Evolutionary conservation across 2,113 vertebrate genomes (phyloP).

Genomic region (Anoura caudifer): DNA sequence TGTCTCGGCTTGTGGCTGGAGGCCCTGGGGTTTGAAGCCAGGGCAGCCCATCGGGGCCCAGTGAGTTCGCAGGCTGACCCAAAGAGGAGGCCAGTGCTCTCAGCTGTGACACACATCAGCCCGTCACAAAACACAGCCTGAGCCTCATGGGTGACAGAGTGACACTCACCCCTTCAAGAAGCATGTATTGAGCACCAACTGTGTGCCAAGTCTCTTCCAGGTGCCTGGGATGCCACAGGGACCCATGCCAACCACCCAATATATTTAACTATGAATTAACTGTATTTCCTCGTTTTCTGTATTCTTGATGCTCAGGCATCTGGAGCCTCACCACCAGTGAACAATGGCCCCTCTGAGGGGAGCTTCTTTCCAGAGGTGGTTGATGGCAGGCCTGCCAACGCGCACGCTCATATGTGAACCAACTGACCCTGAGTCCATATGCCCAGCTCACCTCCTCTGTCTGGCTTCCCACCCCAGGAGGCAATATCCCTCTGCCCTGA

Average conservation of each 20-base stretch:
- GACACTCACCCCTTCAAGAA: neutral
- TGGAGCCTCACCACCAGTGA: neutral
- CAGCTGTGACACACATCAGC: neutral
- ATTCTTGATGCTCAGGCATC: neutral
- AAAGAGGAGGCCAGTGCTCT: neutral
- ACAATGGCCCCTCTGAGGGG: too few species aligned
- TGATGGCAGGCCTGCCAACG: too few species aligned
- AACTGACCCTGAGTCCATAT: neutral
- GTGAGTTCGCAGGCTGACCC: neutral
- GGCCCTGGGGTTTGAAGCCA: neutral
- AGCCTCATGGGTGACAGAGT: neutral
- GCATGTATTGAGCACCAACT: neutral
- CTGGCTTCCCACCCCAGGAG: neutral
- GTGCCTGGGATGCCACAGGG: neutral
- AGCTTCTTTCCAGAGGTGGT: neutral
- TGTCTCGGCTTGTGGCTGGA: neutral
- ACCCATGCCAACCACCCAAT: neutral
- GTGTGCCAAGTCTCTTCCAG: neutral
- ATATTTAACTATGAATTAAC: rapidly evolving
- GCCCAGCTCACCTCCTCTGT: too few species aligned
- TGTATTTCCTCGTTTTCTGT: neutral
- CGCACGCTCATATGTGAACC: neutral
- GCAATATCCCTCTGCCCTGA: too few species aligned
- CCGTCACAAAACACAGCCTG: neutral
- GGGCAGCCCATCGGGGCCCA: neutral